Evolutionary conservation across 1,140 invertebrate species (phyloP), one percentile per base, ranked within the genome.

Genomic region (Conus ventricosus): DNA sequence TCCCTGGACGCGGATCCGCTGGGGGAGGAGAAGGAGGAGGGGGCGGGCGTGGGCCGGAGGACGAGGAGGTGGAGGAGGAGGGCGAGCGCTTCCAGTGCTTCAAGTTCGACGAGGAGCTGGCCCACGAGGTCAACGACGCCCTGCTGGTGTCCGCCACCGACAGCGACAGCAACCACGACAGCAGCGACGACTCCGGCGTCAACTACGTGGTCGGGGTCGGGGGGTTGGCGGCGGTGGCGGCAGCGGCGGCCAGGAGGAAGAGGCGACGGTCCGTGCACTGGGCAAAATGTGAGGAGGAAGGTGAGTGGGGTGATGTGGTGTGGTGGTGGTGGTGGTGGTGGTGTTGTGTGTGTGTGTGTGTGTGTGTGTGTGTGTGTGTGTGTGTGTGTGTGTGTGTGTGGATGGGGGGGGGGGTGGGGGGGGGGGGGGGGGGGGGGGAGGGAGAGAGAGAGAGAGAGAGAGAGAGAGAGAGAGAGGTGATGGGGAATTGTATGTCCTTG

Each of bases 111-210:
- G 87, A 88, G 23, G 78, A 81, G 57, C 78, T 88, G 5, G 84
- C 84, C 60, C 63, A 75, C 11, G 82, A 88, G 51, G 87, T 83
- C 39, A 67, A 90, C 78, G 78, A 84, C 8, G 76, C 88, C 51
- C 27, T 83, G n/a, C 84, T 57, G 13, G 82, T 81, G n/a, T 60
- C 87, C 27, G 84, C 75, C 5, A 63, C 84, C 1, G 89, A 90
- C 78, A 90, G 89, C 81, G 89, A 90, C 54, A 84, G 85, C 84
- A 87, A 80, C 0, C 80, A 85, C 51, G 87, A 87, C 54, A 27
- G 85, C 78, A 90, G 57, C 51, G 87, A 78, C 86, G 80, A 81
- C 80, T 81, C 80, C 15, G 80, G 80, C 67, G 53, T 81, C 39
- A 81, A 51, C 80, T 81, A 81, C 51, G 11, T 20, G 6, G 11